phyloP scores from a whole-genome alignment of 2,888 invertebrate species.

The Campoplex nolae region DNA sequence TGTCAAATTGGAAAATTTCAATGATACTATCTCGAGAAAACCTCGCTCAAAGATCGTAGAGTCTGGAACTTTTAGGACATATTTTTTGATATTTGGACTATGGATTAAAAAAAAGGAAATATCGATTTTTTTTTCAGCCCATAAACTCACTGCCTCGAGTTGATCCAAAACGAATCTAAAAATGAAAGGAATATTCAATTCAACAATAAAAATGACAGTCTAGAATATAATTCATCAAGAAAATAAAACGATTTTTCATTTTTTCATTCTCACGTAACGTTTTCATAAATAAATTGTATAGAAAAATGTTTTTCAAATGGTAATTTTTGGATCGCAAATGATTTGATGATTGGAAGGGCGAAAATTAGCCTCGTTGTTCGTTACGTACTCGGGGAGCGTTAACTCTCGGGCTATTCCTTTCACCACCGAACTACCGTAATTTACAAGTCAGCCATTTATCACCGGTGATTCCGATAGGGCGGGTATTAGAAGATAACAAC shows the following conservation, averaged over 20 bases:
- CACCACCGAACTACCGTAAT: constrained; percentile 68
- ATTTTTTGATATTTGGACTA: no score
- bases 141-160: no score
- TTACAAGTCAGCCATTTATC: constrained; percentile 73
- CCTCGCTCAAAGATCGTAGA: no score
- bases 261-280: background rate
- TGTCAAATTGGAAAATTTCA: no score
- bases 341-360: background rate
- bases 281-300: background rate
- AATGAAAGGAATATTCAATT: background rate
- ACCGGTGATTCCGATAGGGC: constrained; percentile 69
- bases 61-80: no score
- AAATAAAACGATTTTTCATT: background rate
- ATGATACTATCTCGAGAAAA: no score
- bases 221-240: background rate
- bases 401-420: constrained; percentile 57
- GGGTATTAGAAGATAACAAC: constrained; percentile 71
- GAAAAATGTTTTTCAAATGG: constrained; percentile 1
- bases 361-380: constrained; percentile 32
- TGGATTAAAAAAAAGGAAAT: no score
- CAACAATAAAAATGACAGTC: background rate
- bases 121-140: no score
- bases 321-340: background rate
- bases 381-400: constrained; percentile 11
- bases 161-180: background rate